Base-by-base conservation (phyloP, 2,888 invertebrate genomes). In the Rhynchonema sp. region DNA sequence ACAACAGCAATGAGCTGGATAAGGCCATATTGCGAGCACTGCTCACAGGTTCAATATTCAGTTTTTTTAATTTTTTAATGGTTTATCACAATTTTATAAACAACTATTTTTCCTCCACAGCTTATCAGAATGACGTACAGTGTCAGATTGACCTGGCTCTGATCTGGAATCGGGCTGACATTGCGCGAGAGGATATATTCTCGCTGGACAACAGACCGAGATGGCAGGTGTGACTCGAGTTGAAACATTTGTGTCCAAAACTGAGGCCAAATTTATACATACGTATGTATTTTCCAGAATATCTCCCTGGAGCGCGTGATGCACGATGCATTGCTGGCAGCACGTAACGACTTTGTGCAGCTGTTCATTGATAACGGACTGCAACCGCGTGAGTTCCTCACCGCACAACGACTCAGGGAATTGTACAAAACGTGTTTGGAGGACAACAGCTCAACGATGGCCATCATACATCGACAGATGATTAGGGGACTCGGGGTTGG, bases 161-260 rank as follows among this genome's bases (percentile, higher is more conserved):
- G 60, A 72, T 73, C 20, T 74, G 73, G 73, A 71, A 74, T 62
- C 65, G 74, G 29, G 69, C 71, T 66, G 74, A 74, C 63, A 69
- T 74, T 29, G 74, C 74, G 1, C 61, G 69, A 54, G 66, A 72
- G 60, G 68, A 73, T 60, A 74, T 74, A 56, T 73, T 75, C 63
- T 70, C 72, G 22, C 72, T 73, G 61, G 30, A 74, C 72, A 64
- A 74, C 72, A 52, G 64, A 66, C 52, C 69, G 72, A 61, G 63
- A 72, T 28, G 66, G 73, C 3, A 64, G 63, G 38, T 38, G n/a
- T n/a, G n/a, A n/a, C n/a, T n/a, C n/a, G n/a, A n/a, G n/a, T n/a
- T n/a, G n/a, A n/a, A n/a, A n/a, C n/a, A n/a, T n/a, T n/a, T n/a
- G n/a, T n/a, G n/a, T n/a, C n/a, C n/a, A n/a, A n/a, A n/a, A n/a